phyloP scores from a whole-genome alignment of 2,888 invertebrate genomes.

The Agriopis aurantiaria region DNA sequence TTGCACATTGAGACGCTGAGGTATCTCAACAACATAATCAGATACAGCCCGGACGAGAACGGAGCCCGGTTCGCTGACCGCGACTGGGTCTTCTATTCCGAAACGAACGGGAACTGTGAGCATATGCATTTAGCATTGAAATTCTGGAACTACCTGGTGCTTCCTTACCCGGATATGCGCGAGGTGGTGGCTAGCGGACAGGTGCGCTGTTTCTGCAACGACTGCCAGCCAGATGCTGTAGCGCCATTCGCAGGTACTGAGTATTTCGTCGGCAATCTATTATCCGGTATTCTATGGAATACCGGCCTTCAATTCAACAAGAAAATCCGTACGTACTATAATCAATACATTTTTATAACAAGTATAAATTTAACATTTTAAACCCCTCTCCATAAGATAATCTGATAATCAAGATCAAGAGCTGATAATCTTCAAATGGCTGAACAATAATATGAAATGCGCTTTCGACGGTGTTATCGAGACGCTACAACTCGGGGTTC shows the following conservation, averaged over 20 bases:
- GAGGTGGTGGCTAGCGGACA: slow-evolving; percentile 74
- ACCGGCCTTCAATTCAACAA: too few species aligned
- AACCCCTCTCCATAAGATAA: too few species aligned
- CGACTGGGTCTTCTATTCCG: slow-evolving; percentile 46
- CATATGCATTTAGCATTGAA: slow-evolving; percentile 74
- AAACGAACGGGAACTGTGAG: slow-evolving; percentile 60
- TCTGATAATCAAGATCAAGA: too few species aligned
- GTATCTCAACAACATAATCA: slow-evolving; percentile 69
- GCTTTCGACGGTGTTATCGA: too few species aligned
- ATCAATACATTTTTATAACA: too few species aligned
- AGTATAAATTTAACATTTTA: too few species aligned
- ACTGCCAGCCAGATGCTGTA: slow-evolving; percentile 68
- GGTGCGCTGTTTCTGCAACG: slow-evolving; percentile 70
- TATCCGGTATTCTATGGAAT: too few species aligned
- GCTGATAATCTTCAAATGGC: too few species aligned
- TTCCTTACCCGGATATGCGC: slow-evolving; percentile 71
- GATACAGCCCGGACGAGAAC: slow-evolving; percentile 62
- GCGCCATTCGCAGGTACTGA: slow-evolving; percentile 64
- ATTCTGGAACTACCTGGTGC: slow-evolving; percentile 72
- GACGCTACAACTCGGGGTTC: too few species aligned
- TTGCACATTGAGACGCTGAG: slow-evolving; percentile 68
- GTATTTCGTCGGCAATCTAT: neutral
- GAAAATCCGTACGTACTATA: too few species aligned
- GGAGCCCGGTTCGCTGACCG: slow-evolving; percentile 38
- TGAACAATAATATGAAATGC: too few species aligned